A percentile compares a stretch with the other conserved stretches of the same genome.
Evolutionary conservation across 2,113 vertebrate species (phyloP).

Genomic region (Catharus fuscescens): DNA sequence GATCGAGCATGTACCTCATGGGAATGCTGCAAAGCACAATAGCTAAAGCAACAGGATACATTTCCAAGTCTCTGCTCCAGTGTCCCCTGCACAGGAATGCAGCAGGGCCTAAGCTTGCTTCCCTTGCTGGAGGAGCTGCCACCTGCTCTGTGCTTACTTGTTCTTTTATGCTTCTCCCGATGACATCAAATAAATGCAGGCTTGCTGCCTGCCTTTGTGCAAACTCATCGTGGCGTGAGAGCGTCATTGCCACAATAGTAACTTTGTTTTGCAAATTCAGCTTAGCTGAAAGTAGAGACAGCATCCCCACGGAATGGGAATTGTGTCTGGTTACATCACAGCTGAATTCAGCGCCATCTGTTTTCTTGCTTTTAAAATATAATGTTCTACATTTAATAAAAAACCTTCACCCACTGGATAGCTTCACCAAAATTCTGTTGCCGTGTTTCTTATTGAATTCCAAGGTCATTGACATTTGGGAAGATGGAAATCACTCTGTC

Average conservation of each 20-base stretch:
- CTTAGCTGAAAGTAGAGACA: neutral
- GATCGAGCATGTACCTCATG: accelerated
- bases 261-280: slow-evolving; percentile 40
- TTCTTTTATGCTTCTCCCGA: neutral
- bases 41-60: neutral
- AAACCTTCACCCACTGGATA: neutral
- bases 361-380: neutral
- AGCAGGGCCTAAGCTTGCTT: neutral
- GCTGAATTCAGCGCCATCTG: neutral
- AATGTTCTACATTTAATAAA: neutral
- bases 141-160: neutral
- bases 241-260: neutral
- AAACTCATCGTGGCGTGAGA: neutral
- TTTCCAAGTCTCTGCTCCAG: neutral
- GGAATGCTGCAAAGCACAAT: neutral
- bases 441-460: neutral
- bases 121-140: neutral
- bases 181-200: neutral
- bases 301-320: neutral
- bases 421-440: neutral
- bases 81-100: neutral
- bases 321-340: neutral
- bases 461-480: neutral
- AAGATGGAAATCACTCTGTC: neutral
- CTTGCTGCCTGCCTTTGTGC: neutral